These are phyloP conservation scores for Drosophila lacicola DNA, from an alignment of 2,888 invertebrate species.

Conservation along the genomic window DNA sequence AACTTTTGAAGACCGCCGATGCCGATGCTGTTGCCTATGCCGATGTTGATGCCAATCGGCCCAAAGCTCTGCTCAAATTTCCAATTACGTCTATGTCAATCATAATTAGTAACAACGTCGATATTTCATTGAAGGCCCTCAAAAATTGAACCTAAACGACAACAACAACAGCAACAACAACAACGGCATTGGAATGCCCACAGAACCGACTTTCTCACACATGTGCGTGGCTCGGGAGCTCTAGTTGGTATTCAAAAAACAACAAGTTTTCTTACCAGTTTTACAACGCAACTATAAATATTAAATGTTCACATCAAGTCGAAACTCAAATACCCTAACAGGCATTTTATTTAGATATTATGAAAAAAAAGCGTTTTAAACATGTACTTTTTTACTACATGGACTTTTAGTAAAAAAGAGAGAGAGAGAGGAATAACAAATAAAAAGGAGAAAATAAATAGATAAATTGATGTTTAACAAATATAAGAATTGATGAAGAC, in stretches of 20 bases:
- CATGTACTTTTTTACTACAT: no score
- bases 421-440: no score
- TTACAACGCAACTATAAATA: constrained; percentile 8
- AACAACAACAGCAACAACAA: constrained; percentile 35
- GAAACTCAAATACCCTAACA: constrained; percentile 29
- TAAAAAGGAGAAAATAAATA: no score
- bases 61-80: constrained; percentile 76
- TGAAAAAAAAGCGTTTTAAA: no score
- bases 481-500: no score
- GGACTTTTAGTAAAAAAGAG: no score
- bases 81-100: constrained; percentile 83
- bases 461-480: no score
- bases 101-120: constrained; percentile 83
- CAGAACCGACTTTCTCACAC: constrained; percentile 73
- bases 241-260: constrained; percentile 39
- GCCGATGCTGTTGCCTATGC: constrained; percentile 39
- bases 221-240: constrained; percentile 73
- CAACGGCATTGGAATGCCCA: constrained; percentile 28
- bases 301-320: not conserved
- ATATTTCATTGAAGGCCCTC: constrained; percentile 80
- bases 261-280: constrained; percentile 42
- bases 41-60: constrained; percentile 47
- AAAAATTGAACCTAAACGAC: constrained; percentile 64
- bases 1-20: constrained; percentile 77
- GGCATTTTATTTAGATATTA: no score